Evolutionary conservation across 2,888 invertebrate species (phyloP).

Genomic region (Siphonodentalium dalli): DNA sequence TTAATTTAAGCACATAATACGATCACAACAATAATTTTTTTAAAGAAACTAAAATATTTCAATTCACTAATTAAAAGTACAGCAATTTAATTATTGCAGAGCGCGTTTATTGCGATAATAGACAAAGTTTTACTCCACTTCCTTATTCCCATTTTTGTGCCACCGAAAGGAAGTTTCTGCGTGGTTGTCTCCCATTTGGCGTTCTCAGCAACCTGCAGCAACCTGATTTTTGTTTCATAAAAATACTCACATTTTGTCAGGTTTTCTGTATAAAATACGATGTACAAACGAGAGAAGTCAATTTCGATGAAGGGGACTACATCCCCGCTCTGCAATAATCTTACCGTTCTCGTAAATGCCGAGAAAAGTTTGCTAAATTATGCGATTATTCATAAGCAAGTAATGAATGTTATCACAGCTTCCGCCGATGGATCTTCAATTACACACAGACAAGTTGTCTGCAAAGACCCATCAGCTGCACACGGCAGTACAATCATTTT

Average conservation of each 20-base stretch:
- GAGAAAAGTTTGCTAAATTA: conserved; percentile 54
- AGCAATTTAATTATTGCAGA: too few species aligned
- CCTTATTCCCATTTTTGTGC: too few species aligned
- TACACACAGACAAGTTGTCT: conserved; percentile 55
- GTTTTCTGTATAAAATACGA: too few species aligned
- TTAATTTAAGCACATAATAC: too few species aligned
- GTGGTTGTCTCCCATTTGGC: too few species aligned
- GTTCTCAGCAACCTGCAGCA: too few species aligned
- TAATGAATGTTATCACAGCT: conserved; percentile 55
- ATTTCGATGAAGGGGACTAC: conserved; percentile 55
- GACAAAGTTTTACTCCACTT: background rate
- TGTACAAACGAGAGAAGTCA: conserved; percentile 57
- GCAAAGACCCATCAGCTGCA: conserved; percentile 59
- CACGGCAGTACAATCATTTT: conserved; percentile 54
- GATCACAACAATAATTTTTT: too few species aligned
- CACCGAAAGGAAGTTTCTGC: too few species aligned
- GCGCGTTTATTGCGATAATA: background rate
- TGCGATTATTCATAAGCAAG: conserved; percentile 58
- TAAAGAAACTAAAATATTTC: too few species aligned
- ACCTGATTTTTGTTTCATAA: background rate
- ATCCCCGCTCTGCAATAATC: conserved; percentile 57
- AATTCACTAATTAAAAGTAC: too few species aligned
- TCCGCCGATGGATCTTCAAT: conserved; percentile 53
- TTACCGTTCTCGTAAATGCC: conserved; percentile 47
- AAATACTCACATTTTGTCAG: background rate